Evolutionary conservation across 92 coral and sea anemone species (phyloP).

Genomic region (Porites lobata): DNA sequence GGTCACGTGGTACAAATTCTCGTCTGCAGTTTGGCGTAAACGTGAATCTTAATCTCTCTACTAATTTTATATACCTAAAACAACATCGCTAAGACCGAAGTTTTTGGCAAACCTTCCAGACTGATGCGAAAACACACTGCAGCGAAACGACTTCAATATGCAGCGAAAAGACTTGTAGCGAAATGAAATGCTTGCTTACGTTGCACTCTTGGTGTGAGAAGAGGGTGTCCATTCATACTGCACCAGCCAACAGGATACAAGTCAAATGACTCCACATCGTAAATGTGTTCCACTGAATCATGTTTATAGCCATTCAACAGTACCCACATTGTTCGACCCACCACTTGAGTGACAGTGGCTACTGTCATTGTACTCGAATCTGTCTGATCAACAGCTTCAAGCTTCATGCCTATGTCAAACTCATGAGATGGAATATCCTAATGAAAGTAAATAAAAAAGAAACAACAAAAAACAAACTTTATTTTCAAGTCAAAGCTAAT

Average conservation of each 20-base stretch:
- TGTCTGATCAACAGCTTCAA: conserved; percentile 92
- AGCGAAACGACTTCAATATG: too few species aligned
- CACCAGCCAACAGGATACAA: conserved; percentile 92
- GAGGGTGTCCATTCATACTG: conserved; percentile 89
- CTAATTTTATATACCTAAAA: too few species aligned
- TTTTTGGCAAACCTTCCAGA: too few species aligned
- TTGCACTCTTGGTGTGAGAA: conserved; percentile 62
- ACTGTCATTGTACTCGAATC: conserved; percentile 78
- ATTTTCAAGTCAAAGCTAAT: too few species aligned
- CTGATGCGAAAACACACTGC: too few species aligned
- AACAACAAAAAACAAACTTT: not conserved
- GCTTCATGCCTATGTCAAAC: conserved; percentile 78
- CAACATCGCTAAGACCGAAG: too few species aligned
- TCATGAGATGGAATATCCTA: conserved; percentile 71
- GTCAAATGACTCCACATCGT: conserved; percentile 83
- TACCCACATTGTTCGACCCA: conserved; percentile 91
- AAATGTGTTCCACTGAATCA: conserved; percentile 84
- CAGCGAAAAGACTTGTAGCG: not conserved
- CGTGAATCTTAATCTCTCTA: too few species aligned
- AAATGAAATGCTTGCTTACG: conserved; percentile 17
- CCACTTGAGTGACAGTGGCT: conserved; percentile 85
- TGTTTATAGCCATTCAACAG: conserved; percentile 79
- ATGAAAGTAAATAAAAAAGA: not conserved
- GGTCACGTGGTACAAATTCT: too few species aligned
- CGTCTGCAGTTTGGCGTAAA: too few species aligned